A percentile compares a stretch with the other conserved stretches of the same genome.
Conservation (phyloP, 2,888 invertebrate genomes). For the Bhutanitis thaidina region DNA sequence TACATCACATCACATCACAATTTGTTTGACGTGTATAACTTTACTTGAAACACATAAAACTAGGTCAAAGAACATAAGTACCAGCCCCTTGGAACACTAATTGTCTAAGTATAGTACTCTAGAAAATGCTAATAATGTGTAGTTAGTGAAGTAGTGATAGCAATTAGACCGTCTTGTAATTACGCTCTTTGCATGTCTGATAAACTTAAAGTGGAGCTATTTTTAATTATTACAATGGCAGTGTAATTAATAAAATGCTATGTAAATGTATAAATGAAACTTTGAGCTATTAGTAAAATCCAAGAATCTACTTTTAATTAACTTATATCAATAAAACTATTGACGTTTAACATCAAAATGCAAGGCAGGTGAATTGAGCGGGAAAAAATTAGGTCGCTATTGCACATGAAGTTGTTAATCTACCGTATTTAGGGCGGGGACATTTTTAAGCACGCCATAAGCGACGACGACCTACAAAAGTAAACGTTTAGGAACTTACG, state of each 20-base stretch:
- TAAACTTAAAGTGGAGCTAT: too few relatives aligned
- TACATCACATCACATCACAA: too few relatives aligned
- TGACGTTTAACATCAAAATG: too few relatives aligned
- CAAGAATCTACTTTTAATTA: too few relatives aligned
- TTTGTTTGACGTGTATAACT: not conserved
- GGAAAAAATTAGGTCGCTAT: too few relatives aligned
- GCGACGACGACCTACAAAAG: conserved; percentile 5
- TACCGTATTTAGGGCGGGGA: conserved; percentile 2
- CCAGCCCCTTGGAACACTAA: not conserved
- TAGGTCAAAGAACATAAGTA: conserved; percentile 3
- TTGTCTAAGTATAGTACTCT: not conserved
- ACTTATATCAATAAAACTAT: too few relatives aligned
- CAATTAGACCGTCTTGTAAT: not conserved
- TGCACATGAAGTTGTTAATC: not conserved
- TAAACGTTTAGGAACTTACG: conserved; percentile 4
- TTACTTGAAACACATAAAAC: not conserved
- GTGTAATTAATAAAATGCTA: too few relatives aligned
- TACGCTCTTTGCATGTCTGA: not conserved
- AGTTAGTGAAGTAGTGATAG: conserved; percentile 4
- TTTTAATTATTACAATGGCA: too few relatives aligned
- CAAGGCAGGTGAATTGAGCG: too few relatives aligned
- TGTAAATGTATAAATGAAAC: too few relatives aligned
- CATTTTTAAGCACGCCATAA: conserved; percentile 7
- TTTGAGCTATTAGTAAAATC: too few relatives aligned
- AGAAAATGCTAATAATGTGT: conserved; percentile 3